Evolutionary conservation across 2,113 vertebrate species (phyloP), one percentile per base, ranked within the genome.

Genomic region (Parus major): DNA sequence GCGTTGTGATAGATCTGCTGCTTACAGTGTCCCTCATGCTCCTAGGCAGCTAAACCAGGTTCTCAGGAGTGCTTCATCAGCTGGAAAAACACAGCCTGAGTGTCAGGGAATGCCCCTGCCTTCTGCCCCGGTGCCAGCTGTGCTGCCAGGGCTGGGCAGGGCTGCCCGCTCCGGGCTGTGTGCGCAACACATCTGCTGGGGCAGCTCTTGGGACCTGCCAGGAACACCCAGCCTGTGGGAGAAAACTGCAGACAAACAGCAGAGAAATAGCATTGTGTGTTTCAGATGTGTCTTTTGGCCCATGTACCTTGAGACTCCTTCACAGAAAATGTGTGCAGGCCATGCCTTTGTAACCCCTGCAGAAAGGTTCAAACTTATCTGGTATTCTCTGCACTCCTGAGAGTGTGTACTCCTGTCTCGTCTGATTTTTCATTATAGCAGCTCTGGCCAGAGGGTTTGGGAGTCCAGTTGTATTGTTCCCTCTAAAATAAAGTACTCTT

Each of bases 91-190:
- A 4, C 50, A 46, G 25, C 25, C 2, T 25, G 19, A 1, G 4
- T 35, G 31, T 39, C 44, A 42, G 56, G 61, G 36, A 41, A 22
- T 5, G 7, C 7, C 28, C 1, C 53, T 69, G 66, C 57, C 31
- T 36, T 27, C 59, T 80, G 55, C 35, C 46, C 21, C 0, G 0
- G 46, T 1, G 4, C 25, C 0, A 0, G 55, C 59, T 36, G 41
- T 1, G 0, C 59, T 35, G 3, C 20, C 33, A 12, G 46, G 57
- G 64, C 53, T 16, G 66, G 16, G 0, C 1, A 21, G 61, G 29
- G 36, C 63, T 28, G 36, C 15, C 39, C 0, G 0, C 46, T 24
- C 7, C 0, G 1, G 22, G n/a, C 44, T 10, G 1, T 1, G 21
- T 7, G 56, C 29, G 36, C 1, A 2, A 2, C 41, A 13, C 47